phyloP scores from a whole-genome alignment of 2,113 vertebrate species.

The Telmatochromis bifrenatus region DNA sequence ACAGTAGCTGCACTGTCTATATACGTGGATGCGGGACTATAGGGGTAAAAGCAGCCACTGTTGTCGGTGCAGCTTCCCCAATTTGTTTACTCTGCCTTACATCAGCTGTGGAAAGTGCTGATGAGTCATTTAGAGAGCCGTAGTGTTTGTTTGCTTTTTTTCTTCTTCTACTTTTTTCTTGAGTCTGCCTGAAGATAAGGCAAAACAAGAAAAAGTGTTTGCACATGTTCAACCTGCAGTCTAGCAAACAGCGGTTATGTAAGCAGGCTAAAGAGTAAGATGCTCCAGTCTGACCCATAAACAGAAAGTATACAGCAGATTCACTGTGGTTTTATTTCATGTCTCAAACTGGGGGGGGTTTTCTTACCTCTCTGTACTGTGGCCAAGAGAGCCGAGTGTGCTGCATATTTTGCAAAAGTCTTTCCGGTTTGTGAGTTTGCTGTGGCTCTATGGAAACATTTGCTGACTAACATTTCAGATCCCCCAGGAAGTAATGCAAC shows the following conservation, averaged over 20 bases:
- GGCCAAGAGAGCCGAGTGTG: not conserved
- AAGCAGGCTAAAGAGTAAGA: not conserved
- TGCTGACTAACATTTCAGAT: not conserved
- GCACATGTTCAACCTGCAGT: not conserved
- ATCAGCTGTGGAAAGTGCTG: constrained; percentile 44
- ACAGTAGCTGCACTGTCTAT: not conserved
- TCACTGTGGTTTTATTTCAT: not conserved
- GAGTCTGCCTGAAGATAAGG: not conserved
- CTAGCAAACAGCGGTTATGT: not conserved
- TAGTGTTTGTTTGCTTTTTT: not conserved
- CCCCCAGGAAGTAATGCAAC: not conserved
- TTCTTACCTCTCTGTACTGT: not conserved
- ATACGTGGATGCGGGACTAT: not conserved
- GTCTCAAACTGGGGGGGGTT: not conserved
- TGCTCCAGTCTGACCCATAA: not conserved
- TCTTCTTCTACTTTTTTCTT: not conserved
- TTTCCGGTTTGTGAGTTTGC: not conserved
- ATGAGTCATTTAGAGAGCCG: not conserved
- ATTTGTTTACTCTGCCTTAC: constrained; percentile 34
- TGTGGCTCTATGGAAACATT: not conserved
- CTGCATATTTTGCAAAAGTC: not conserved
- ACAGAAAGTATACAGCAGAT: not conserved
- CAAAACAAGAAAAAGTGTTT: constrained; percentile 4
- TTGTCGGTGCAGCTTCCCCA: constrained; percentile 19
- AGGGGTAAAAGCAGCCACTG: constrained; percentile 17